Percentiles rank a stretch among this genome's conserved stretches.
These are phyloP conservation scores for Cinara cedri DNA, from an alignment of 2,888 invertebrate species.

Conservation along the genomic window DNA sequence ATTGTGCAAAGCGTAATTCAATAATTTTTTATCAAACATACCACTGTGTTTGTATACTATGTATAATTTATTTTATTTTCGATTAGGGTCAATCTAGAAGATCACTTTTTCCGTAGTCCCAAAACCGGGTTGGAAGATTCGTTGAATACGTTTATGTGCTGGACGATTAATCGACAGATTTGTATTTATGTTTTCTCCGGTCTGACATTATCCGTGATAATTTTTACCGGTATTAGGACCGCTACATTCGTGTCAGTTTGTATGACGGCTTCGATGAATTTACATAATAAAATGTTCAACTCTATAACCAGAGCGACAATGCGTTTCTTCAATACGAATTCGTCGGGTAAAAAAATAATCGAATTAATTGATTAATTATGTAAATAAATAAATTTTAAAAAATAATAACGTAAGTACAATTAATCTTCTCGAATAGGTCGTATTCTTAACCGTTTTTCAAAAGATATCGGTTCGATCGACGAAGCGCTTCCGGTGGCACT, in stretches of 20 bases:
- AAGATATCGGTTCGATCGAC: conserved; percentile 57
- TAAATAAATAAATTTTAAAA: conserved; percentile 63
- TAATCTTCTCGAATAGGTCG: conserved; percentile 21
- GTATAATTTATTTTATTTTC: too few relatives aligned
- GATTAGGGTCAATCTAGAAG: conserved; percentile 71
- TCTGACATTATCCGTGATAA: conserved; percentile 66
- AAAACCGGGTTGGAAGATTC: neutral
- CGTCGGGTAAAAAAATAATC: conserved; percentile 69
- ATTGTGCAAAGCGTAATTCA: conserved; percentile 61
- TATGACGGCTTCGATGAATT: conserved; percentile 76
- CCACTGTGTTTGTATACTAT: too few relatives aligned
- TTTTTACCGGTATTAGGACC: conserved; percentile 69
- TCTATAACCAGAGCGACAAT: conserved; percentile 80
- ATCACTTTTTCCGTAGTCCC: conserved; percentile 53
- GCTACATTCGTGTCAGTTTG: conserved; percentile 76
- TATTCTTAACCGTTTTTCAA: conserved; percentile 58
- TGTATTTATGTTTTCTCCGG: conserved; percentile 69
- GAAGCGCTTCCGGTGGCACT: conserved; percentile 25
- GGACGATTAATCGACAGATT: conserved; percentile 30
- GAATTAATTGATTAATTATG: neutral
- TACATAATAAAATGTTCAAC: conserved; percentile 85
- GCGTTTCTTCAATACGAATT: conserved; percentile 87
- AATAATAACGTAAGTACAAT: neutral
- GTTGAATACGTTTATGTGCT: conserved; percentile 11
- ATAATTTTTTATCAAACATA: too few relatives aligned